phyloP scores from a whole-genome alignment of 92 coral and sea anemone species.

The Palythoa heliodiscus region DNA sequence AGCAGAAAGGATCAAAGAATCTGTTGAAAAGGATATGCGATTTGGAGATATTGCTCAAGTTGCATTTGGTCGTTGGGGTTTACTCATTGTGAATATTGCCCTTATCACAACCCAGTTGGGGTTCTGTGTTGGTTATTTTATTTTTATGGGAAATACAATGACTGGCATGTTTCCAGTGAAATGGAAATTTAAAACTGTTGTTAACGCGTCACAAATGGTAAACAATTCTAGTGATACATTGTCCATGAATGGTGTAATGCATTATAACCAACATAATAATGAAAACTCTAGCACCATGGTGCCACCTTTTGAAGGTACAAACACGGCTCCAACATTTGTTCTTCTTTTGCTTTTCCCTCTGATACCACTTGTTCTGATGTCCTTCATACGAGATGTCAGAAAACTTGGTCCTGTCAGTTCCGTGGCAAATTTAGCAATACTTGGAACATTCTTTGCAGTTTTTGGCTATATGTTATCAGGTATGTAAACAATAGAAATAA shows the following conservation, averaged over 20 bases:
- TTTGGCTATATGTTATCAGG: conserved; percentile 88
- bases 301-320: conserved; percentile 6
- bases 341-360: conserved; percentile 70
- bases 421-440: conserved; percentile 69
- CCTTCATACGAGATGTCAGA: conserved; percentile 79
- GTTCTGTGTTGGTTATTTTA: conserved; percentile 93
- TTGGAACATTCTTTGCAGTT: conserved; percentile 72
- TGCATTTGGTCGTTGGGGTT: conserved; percentile 82
- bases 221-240: conserved; percentile 8
- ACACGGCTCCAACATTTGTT: conserved; percentile 65
- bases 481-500: conserved; percentile 42
- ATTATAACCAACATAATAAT: background rate
- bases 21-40: conserved; percentile 68
- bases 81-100: conserved; percentile 77
- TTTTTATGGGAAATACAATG: conserved; percentile 90
- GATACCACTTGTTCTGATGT: conserved; percentile 72
- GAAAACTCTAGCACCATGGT: conserved; percentile 22
- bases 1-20: conserved; percentile 51
- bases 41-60: conserved; percentile 91
- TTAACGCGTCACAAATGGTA: background rate
- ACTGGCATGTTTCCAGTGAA: conserved; percentile 68
- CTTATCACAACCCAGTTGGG: conserved; percentile 83
- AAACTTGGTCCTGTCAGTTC: conserved; percentile 85
- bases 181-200: background rate
- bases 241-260: background rate